Evolutionary conservation across 2,888 invertebrate species (phyloP).

Genomic region (Acleris cristana): DNA sequence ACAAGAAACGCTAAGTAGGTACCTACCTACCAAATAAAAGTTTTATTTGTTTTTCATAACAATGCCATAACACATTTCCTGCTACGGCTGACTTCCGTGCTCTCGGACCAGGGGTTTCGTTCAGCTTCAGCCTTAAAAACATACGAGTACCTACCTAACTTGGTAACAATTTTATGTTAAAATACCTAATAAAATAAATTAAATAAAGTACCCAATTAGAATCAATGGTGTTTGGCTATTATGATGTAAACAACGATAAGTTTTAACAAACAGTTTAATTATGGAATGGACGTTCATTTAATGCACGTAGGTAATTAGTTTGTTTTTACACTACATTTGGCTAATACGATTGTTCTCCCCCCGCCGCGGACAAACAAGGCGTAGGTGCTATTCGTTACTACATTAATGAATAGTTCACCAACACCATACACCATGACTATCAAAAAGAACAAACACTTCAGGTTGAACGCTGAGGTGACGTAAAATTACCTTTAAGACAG

Average conservation of each 20-base stretch:
- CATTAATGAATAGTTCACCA: conserved; percentile 11
- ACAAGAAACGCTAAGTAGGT: too few relatives aligned
- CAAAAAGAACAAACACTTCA: neutral
- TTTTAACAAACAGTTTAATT: conserved; percentile 30
- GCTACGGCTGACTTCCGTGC: too few relatives aligned
- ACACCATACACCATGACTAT: conserved; percentile 7
- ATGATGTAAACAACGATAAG: conserved; percentile 17
- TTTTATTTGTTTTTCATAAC: too few relatives aligned
- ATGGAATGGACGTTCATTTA: conserved; percentile 25
- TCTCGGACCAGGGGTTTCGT: too few relatives aligned
- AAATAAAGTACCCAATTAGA: neutral
- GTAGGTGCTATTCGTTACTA: neutral
- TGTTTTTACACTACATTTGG: conserved; percentile 25
- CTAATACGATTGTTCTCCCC: conserved; percentile 12
- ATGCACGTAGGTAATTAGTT: conserved; percentile 25
- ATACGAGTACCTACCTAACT: too few relatives aligned
- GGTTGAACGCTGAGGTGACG: too few relatives aligned
- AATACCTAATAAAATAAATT: too few relatives aligned
- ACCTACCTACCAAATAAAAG: too few relatives aligned
- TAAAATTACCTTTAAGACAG: conserved; percentile 62
- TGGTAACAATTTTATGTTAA: too few relatives aligned
- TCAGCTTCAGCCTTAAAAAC: too few relatives aligned
- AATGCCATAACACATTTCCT: too few relatives aligned
- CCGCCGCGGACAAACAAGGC: neutral
- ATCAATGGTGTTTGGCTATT: conserved; percentile 4